Conservation (phyloP, 2,797 vertebrate species). For the Intellagama lesueurii region DNA sequence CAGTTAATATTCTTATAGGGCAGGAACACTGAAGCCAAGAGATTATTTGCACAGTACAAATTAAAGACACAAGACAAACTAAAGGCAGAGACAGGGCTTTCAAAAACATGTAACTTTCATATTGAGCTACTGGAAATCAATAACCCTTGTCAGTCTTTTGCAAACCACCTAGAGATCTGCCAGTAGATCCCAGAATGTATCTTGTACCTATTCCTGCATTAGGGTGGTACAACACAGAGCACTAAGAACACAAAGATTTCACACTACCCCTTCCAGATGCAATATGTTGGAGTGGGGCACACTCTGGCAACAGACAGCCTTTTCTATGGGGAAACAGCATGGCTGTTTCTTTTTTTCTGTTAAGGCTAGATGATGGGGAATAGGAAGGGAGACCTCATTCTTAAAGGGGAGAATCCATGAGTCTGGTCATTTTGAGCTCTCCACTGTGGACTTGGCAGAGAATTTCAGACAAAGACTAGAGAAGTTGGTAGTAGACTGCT, state of each 20-base stretch:
- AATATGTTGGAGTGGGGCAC: neutral
- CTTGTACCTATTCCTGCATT: neutral
- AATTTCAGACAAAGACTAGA: no score
- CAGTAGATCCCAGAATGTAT: neutral
- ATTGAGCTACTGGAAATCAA: neutral
- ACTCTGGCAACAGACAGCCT: neutral
- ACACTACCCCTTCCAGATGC: neutral
- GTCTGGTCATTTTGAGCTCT: neutral
- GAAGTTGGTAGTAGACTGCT: neutral
- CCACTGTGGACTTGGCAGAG: no score
- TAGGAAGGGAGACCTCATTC: no score
- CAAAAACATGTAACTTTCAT: no score
- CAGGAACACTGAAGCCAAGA: neutral
- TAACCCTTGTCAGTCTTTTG: neutral
- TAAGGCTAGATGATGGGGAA: no score
- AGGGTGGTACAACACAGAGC: neutral
- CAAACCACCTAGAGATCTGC: neutral
- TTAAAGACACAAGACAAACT: no score
- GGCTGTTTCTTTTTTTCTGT: no score
- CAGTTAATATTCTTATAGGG: neutral
- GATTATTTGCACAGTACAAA: neutral
- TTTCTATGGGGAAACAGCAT: neutral
- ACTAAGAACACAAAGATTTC: neutral
- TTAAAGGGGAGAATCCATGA: neutral
- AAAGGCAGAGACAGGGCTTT: neutral